phyloP scores from a whole-genome alignment of 2,888 invertebrate genomes.

The Cephalotes varians region DNA sequence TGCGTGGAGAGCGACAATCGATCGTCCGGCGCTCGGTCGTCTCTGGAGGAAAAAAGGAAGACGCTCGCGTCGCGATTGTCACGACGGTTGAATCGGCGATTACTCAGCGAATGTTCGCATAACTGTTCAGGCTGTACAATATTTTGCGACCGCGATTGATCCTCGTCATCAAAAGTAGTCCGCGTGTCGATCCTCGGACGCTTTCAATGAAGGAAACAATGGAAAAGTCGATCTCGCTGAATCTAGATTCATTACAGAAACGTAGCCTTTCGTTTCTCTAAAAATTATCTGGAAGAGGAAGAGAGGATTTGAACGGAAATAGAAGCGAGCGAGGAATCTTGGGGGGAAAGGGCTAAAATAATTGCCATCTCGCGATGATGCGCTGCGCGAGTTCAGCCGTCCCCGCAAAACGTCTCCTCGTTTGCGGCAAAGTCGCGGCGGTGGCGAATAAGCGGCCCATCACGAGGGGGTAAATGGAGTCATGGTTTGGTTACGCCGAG shows the following conservation, averaged over 20 bases:
- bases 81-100: conserved; percentile 38
- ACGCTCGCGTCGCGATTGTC: conserved; percentile 27
- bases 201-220: neutral
- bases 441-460: conserved; percentile 58
- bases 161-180: conserved; percentile 6
- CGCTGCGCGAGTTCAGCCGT: neutral
- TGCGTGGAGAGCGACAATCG: conserved; percentile 61
- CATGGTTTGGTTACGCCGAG: conserved; percentile 68
- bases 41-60: neutral
- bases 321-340: neutral
- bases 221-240: neutral
- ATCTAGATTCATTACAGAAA: neutral
- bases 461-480: conserved; percentile 66
- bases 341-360: conserved; percentile 7
- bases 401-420: neutral
- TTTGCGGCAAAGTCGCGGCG: neutral
- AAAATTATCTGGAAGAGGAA: neutral
- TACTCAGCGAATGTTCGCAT: conserved; percentile 41
- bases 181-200: neutral
- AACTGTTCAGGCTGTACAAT: conserved; percentile 38
- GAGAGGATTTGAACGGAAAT: neutral
- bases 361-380: conserved; percentile 1
- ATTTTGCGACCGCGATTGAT: conserved; percentile 30
- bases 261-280: neutral
- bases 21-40: conserved; percentile 24